Conservation (phyloP, 2,113 vertebrate genomes). For the Syngnathus scovelli region DNA sequence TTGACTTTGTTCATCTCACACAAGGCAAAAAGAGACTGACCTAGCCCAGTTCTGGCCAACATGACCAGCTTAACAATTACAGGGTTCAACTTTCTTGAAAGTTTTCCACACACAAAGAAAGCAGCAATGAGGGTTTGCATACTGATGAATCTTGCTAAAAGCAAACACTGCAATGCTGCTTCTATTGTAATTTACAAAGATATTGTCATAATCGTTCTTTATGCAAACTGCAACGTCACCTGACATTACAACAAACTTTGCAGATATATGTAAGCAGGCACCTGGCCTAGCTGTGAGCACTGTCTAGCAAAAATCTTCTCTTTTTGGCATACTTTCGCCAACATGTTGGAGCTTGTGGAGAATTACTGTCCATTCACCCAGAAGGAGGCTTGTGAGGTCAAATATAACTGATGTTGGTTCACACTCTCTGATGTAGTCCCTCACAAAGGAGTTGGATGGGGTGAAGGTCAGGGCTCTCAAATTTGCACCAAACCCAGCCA, state of each 20-base stretch:
- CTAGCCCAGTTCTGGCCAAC: slow-evolving; percentile 31
- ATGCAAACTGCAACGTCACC: not conserved
- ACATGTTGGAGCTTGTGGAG: not conserved
- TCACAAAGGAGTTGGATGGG: not conserved
- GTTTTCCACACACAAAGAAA: not conserved
- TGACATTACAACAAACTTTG: not conserved
- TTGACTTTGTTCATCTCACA: slow-evolving; percentile 34
- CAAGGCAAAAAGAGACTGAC: slow-evolving; percentile 12
- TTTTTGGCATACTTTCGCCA: not conserved
- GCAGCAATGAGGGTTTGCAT: not conserved
- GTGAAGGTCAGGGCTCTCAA: not conserved
- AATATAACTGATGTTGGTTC: not conserved
- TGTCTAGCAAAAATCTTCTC: not conserved
- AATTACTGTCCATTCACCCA: not conserved
- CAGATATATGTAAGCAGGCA: not conserved
- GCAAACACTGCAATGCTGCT: not conserved
- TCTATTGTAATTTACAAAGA: not conserved
- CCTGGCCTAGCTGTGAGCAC: not conserved
- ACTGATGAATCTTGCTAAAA: not conserved
- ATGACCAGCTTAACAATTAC: slow-evolving; percentile 29
- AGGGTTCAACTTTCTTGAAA: slow-evolving; percentile 10
- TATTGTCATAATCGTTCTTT: not conserved
- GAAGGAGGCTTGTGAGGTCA: not conserved
- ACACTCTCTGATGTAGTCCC: not conserved
- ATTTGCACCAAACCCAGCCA: too few relatives aligned